Conservation (phyloP, 2,888 invertebrate species). For the Lepidochrysops patricia region DNA sequence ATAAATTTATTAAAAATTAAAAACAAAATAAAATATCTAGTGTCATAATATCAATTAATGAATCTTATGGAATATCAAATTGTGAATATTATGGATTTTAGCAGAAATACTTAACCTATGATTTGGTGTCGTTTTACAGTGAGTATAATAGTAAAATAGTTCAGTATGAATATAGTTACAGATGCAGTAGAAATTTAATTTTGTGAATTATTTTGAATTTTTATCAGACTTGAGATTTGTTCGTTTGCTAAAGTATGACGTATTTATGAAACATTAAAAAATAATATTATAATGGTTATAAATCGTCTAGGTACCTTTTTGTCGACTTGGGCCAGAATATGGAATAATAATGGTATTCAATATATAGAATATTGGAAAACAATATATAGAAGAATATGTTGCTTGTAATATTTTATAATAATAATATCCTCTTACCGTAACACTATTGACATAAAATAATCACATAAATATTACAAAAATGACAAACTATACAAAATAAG, state of each 20-base stretch:
- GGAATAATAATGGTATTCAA: not conserved
- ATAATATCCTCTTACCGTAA: no score
- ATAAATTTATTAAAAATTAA: no score
- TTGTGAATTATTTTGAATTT: conserved; percentile 38
- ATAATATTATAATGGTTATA: no score
- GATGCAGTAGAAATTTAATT: conserved; percentile 16
- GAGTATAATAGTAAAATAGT: conserved; percentile 39
- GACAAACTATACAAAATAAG: conserved; percentile 57
- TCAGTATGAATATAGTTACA: conserved; percentile 41
- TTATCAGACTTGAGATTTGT: conserved; percentile 64
- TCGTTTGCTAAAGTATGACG: not conserved
- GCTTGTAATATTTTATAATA: no score
- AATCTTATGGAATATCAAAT: conserved; percentile 15
- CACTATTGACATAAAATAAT: not conserved
- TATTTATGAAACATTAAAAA: no score
- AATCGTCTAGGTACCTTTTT: no score
- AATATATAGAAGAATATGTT: no score
- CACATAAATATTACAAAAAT: not conserved
- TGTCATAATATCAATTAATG: conserved; percentile 3
- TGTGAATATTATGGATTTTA: conserved; percentile 32
- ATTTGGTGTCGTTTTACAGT: conserved; percentile 69
- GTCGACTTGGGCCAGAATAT: no score
- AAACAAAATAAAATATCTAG: not conserved
- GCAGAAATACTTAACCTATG: conserved; percentile 46
- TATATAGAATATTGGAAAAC: no score